phyloP scores from a whole-genome alignment of 2,113 vertebrate species.

The Quiscalus mexicanus region DNA sequence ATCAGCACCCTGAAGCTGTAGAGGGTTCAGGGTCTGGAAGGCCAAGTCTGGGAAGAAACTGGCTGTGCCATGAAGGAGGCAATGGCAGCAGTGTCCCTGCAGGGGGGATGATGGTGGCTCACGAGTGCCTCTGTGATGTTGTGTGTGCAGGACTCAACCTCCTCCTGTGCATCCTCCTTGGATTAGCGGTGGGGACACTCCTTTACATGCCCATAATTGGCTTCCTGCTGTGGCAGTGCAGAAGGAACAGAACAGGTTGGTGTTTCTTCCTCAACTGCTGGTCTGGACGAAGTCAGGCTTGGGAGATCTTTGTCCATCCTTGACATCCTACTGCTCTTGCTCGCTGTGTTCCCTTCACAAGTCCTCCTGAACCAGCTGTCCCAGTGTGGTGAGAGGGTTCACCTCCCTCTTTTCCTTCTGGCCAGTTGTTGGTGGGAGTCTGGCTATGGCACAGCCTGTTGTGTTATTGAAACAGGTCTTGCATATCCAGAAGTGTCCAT shows the following conservation, averaged over 20 bases:
- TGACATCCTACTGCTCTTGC: neutral
- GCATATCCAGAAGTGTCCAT: neutral
- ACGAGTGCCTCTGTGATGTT: neutral
- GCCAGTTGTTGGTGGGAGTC: neutral
- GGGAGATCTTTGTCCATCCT: neutral
- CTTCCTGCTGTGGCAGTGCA: neutral
- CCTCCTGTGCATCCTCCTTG: neutral
- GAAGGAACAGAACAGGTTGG: neutral
- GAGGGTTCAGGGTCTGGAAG: neutral
- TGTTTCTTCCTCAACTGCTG: neutral
- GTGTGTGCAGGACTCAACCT: neutral
- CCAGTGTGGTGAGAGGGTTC: neutral
- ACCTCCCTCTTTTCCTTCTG: neutral
- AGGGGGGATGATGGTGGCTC: accelerated
- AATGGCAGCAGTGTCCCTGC: neutral
- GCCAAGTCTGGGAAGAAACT: neutral
- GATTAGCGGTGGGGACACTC: neutral
- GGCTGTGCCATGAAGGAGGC: accelerated
- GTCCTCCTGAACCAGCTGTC: neutral
- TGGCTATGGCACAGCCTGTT: neutral
- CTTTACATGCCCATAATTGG: neutral
- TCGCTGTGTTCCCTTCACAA: accelerated
- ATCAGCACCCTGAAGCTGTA: neutral
- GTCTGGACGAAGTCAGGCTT: neutral
- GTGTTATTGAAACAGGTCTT: neutral